A percentile compares a stretch with the other conserved stretches of the same genome.
Conservation (phyloP, 2,113 vertebrate species). For the Carassius carassius region DNA sequence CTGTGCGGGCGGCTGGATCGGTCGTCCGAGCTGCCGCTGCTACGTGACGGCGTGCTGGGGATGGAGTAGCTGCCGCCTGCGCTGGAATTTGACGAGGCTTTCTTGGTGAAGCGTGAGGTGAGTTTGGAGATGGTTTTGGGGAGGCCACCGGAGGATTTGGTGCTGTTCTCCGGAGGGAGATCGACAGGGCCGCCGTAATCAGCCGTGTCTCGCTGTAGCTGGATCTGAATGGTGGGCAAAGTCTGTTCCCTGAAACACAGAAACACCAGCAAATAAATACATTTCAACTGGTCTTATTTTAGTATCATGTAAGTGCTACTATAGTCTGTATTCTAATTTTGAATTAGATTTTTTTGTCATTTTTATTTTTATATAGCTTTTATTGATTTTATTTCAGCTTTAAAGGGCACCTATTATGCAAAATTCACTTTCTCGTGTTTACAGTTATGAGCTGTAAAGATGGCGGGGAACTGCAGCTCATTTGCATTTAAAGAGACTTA, state of each 20-base stretch:
- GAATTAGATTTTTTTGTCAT: too few relatives aligned
- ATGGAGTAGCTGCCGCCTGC: slow-evolving; percentile 88
- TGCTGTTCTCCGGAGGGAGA: slow-evolving; percentile 83
- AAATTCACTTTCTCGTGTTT: too few relatives aligned
- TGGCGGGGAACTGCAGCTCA: too few relatives aligned
- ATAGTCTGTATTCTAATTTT: not conserved
- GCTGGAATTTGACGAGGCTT: slow-evolving; percentile 83
- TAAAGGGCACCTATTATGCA: too few relatives aligned
- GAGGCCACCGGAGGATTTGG: slow-evolving; percentile 88
- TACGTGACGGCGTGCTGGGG: slow-evolving; percentile 89
- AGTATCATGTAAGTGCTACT: not conserved
- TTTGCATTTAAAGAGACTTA: too few relatives aligned
- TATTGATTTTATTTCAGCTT: not conserved
- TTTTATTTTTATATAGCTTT: not conserved
- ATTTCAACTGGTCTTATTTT: not conserved
- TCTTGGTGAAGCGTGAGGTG: slow-evolving; percentile 97
- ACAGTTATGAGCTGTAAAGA: too few relatives aligned
- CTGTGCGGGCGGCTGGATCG: slow-evolving; percentile 84
- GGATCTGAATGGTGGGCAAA: slow-evolving; percentile 96
- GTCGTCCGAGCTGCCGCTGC: slow-evolving; percentile 81
- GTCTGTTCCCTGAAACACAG: slow-evolving; percentile 83
- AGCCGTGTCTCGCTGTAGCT: slow-evolving; percentile 87
- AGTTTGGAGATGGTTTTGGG: slow-evolving; percentile 97
- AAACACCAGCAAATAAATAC: not conserved
- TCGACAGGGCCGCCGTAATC: slow-evolving; percentile 84